Percentiles rank a stretch among this genome's conserved stretches.
Evolutionary conservation across 2,888 invertebrate genomes (phyloP).

Genomic region (Incurvaria masculella): DNA sequence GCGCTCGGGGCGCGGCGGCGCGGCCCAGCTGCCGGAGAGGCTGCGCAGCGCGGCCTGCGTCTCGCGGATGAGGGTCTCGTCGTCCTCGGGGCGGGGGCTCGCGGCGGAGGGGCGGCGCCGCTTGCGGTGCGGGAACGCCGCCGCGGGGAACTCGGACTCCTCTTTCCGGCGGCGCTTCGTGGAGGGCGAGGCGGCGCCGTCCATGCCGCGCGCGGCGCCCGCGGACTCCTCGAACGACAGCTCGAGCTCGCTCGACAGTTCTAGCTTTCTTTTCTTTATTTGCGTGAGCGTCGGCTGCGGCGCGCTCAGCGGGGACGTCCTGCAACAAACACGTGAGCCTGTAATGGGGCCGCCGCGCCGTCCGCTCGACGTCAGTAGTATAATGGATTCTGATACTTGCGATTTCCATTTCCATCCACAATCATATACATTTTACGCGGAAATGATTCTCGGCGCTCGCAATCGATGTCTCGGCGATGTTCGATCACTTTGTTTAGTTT

Average conservation of each 20-base stretch:
- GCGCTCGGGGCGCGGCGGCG: constrained; percentile 64
- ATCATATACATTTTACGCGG: constrained; percentile 57
- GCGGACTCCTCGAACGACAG: constrained; percentile 31
- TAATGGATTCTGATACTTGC: constrained; percentile 35
- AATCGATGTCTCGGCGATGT: constrained; percentile 45
- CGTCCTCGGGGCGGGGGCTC: constrained; percentile 58
- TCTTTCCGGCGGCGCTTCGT: constrained; percentile 45
- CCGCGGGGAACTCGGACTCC: constrained; percentile 30
- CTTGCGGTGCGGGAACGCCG: constrained; percentile 57
- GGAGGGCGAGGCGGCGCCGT: constrained; percentile 24
- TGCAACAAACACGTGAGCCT: constrained; percentile 37
- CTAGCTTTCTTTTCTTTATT: constrained; percentile 69
- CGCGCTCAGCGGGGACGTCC: constrained; percentile 51
- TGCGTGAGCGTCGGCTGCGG: constrained; percentile 60
- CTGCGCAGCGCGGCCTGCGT: constrained; percentile 86
- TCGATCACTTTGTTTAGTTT: constrained; percentile 40
- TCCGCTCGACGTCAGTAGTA: background rate
- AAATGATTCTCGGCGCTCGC: constrained; percentile 57
- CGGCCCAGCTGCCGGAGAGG: constrained; percentile 79
- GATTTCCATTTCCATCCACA: constrained; percentile 56
- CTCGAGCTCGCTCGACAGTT: constrained; percentile 56
- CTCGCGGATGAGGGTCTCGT: constrained; percentile 81
- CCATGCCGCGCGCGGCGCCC: constrained; percentile 31
- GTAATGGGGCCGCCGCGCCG: constrained; percentile 16
- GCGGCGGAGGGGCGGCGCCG: constrained; percentile 44